Base-by-base conservation (phyloP, 92 coral and sea anemone genomes). In the Bergia puertoricense region DNA sequence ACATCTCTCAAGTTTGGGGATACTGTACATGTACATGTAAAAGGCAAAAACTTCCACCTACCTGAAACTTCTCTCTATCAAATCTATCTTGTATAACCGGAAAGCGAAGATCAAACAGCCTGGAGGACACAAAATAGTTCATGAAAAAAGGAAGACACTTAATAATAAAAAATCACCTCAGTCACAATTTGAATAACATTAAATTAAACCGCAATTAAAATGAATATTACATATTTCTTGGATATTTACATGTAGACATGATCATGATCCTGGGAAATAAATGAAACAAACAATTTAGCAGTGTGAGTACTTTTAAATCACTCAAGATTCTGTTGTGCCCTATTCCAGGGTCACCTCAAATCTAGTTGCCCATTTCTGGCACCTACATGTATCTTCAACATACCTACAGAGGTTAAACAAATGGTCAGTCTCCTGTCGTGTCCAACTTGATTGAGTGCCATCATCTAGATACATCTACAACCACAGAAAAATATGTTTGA, bases 381-480 rank as follows among this genome's bases (percentile, higher is more conserved):
- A 45, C 38, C 16, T 48, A 30, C 30, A 30, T 30, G 30, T 30
- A 16, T 6, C 2, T 2, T n/a, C 41, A 54, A 39, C 72, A 16
- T 94, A 97, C 99, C 94, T 95, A 96, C 99, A 95, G 81, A 97
- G 93, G 62, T 95, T 96, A 92, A 95, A 97, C 80, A 97, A 86
- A 88, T 97, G 95, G 78, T 97, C 97, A 11, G 99, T 97, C 71
- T 97, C 99, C 59, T 90, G 90, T 82, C 91, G 92, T 51, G 91
- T 91, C 99, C 99, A 97, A 14, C 92, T 89, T 22, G 97, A 93
- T 9, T 91, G 93, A 6, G 94, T 88, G 6, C 96, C 93, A 90
- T 97, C 98, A 92, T 92, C 90, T 65, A 97, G 95, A 68, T 92
- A 93, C 96, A 95, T 89, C 99, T 96, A 67, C 13, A 81, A 62